Conservation (phyloP, 2,113 vertebrate species). For the Scomber scombrus region DNA sequence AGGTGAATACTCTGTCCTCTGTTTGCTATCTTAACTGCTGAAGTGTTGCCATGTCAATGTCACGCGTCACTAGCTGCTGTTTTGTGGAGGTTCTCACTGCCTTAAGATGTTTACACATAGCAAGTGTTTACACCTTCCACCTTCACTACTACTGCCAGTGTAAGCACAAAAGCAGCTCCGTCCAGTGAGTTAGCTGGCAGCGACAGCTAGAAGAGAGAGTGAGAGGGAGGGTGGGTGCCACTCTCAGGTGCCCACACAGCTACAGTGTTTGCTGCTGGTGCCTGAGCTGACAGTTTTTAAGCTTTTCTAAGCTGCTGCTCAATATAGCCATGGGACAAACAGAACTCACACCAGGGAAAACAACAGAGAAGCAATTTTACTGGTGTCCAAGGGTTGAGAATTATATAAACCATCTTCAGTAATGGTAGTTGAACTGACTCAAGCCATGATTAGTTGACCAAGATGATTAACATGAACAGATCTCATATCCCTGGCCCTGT, state of each 20-base stretch:
- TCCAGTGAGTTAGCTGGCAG: conserved; percentile 48
- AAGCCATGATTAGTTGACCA: neutral
- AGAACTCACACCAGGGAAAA: neutral
- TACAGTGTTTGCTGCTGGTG: conserved; percentile 26
- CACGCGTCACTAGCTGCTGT: conserved; percentile 27
- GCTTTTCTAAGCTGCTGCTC: conserved; percentile 10
- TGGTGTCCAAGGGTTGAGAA: neutral
- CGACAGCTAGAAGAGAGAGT: conserved; percentile 26
- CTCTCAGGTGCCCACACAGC: conserved; percentile 33
- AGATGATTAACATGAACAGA: neutral
- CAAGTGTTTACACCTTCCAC: conserved; percentile 33
- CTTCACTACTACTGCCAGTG: conserved; percentile 7
- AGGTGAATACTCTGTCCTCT: neutral
- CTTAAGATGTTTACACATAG: conserved; percentile 36
- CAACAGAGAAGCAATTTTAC: neutral
- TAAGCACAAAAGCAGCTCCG: conserved; percentile 23
- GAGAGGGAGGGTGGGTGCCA: conserved; percentile 7
- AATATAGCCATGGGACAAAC: neutral
- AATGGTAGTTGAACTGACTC: neutral
- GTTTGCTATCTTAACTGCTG: conserved; percentile 17
- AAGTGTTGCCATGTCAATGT: conserved; percentile 10
- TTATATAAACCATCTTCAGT: neutral
- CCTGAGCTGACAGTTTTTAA: conserved; percentile 24
- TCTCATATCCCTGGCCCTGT: neutral
- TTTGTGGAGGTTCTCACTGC: conserved; percentile 14